A percentile compares a stretch with the other conserved stretches of the same genome.
phyloP scores from a whole-genome alignment of 2,113 vertebrate genomes.

The Megalops atlanticus region DNA sequence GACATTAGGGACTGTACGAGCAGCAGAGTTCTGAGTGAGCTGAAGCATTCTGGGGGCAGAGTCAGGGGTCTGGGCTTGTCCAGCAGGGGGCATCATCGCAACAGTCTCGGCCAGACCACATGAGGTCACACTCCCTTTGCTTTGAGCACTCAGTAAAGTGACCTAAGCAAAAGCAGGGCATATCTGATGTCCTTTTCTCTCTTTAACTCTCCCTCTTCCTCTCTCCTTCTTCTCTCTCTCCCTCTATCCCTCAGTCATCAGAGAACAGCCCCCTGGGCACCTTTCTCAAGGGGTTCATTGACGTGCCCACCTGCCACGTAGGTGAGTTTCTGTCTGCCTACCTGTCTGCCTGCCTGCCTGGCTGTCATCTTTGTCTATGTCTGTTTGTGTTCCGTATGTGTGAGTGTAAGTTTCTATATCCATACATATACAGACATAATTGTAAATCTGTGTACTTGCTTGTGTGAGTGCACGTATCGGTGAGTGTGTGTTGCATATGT shows the following conservation, averaged over 20 bases:
- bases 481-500: not conserved
- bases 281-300: slow-evolving; percentile 74
- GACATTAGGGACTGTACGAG: no score
- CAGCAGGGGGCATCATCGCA: no score
- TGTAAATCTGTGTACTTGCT: not conserved
- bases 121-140: no score
- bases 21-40: no score
- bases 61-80: no score
- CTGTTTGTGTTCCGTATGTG: not conserved
- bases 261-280: slow-evolving; percentile 75
- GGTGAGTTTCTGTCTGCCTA: slow-evolving; percentile 54
- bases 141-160: no score
- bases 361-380: not conserved
- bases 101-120: no score
- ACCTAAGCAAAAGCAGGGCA: no score
- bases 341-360: not conserved
- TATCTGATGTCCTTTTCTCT: no score
- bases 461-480: not conserved
- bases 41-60: no score
- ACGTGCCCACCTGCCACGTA: slow-evolving; percentile 70
- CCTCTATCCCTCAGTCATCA: slow-evolving; percentile 59
- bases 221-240: not conserved
- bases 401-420: not conserved
- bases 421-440: no score
- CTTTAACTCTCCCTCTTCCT: not conserved